Evolutionary conservation across 2,888 invertebrate species (phyloP).

Genomic region (Lymantria dispar): DNA sequence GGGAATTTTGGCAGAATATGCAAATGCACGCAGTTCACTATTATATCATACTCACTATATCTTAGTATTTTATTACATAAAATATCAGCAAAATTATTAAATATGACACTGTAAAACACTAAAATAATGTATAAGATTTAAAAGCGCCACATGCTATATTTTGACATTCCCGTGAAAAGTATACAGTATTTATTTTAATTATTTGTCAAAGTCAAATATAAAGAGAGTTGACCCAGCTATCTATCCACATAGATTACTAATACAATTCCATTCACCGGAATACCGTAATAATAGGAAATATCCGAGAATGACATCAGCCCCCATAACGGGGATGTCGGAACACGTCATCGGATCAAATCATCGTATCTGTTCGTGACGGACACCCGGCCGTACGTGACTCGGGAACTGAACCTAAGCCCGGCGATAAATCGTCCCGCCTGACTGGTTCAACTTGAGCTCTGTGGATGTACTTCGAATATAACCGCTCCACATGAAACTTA

Average conservation of each 20-base stretch:
- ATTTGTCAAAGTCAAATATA: too few relatives aligned
- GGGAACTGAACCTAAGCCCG: constrained; percentile 59
- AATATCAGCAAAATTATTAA: too few relatives aligned
- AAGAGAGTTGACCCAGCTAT: not conserved
- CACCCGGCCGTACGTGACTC: constrained; percentile 71
- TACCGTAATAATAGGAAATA: constrained; percentile 5
- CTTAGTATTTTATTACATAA: too few relatives aligned
- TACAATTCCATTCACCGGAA: constrained; percentile 1
- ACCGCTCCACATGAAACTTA: too few relatives aligned
- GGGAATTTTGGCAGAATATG: too few relatives aligned
- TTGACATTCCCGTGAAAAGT: too few relatives aligned
- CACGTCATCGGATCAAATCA: constrained; percentile 74
- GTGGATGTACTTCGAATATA: not conserved
- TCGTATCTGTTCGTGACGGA: constrained; percentile 70
- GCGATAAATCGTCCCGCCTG: constrained; percentile 65
- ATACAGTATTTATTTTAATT: not conserved
- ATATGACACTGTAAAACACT: too few relatives aligned
- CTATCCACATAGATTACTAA: constrained; percentile 1
- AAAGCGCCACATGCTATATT: too few relatives aligned
- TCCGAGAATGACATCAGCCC: constrained; percentile 5
- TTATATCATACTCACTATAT: too few relatives aligned
- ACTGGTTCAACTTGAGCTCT: constrained; percentile 35
- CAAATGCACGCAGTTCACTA: too few relatives aligned
- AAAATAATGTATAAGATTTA: too few relatives aligned
- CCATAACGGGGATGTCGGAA: constrained; percentile 22